Conservation (phyloP, 2,113 vertebrate genomes). For the Morone chrysops region DNA sequence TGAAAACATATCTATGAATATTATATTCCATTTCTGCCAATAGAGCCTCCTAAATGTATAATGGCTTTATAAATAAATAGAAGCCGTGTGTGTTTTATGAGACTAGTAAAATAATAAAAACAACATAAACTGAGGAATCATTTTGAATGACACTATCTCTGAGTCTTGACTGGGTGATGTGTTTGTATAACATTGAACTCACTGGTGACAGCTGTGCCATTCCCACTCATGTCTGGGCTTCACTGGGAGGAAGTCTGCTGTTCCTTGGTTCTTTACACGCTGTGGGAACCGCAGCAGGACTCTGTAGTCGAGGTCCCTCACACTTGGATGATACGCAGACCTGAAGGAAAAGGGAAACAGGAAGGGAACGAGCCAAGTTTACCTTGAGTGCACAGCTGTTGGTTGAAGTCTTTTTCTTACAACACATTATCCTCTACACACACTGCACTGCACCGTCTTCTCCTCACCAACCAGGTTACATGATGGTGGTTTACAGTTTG, state of each 20-base stretch:
- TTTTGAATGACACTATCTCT: not conserved
- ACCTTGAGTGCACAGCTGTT: not conserved
- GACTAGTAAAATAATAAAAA: not conserved
- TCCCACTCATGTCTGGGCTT: conserved; percentile 87
- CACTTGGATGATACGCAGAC: conserved; percentile 80
- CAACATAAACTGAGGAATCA: not conserved
- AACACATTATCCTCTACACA: not conserved
- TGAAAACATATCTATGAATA: no score
- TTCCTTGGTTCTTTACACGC: conserved; percentile 88
- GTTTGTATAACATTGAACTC: conserved; percentile 41
- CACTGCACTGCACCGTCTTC: conserved; percentile 16
- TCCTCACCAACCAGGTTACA: not conserved
- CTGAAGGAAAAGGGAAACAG: conserved; percentile 61
- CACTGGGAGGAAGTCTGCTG: conserved; percentile 86
- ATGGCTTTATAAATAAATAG: no score
- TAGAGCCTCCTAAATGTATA: no score
- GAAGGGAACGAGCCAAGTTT: not conserved
- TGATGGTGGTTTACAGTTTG: conserved; percentile 27
- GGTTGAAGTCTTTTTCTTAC: not conserved
- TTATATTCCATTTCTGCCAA: no score
- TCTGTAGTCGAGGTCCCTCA: conserved; percentile 83
- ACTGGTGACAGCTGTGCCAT: conserved; percentile 90
- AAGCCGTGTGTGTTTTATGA: not conserved
- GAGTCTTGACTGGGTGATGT: not conserved
- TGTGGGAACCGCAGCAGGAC: conserved; percentile 87